Conservation (phyloP, 1,140 invertebrate genomes). For the Dermatophagoides farinae region DNA sequence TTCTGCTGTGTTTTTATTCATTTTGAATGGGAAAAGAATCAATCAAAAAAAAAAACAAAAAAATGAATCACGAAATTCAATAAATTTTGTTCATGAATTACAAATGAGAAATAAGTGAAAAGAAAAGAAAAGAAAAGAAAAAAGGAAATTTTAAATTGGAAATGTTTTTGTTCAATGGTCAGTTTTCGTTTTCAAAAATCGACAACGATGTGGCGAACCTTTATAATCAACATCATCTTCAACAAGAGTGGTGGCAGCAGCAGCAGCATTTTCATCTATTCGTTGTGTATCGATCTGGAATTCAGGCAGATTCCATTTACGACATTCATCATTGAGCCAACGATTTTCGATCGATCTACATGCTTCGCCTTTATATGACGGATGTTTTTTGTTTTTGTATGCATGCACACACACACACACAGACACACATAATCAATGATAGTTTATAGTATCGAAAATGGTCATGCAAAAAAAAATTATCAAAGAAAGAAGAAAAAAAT, state of each 20-base stretch:
- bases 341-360: conserved; percentile 63
- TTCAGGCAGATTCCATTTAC: conserved; percentile 44
- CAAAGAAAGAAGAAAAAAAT: background rate
- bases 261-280: too few relatives aligned
- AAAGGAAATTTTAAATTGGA: too few relatives aligned
- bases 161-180: background rate
- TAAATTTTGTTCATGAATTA: too few relatives aligned
- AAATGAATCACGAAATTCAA: too few relatives aligned
- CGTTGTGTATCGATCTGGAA: background rate
- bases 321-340: conserved; percentile 66
- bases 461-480: background rate
- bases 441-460: background rate
- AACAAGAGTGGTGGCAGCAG: background rate
- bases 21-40: too few relatives aligned
- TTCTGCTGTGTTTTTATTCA: too few relatives aligned
- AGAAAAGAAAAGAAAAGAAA: background rate
- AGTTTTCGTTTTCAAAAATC: background rate
- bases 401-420: conserved; percentile 4
- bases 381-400: conserved; percentile 19
- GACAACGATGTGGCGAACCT: background rate
- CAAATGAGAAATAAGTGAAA: background rate
- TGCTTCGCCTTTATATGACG: conserved; percentile 44
- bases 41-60: too few relatives aligned
- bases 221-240: background rate
- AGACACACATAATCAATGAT: background rate